Percentiles rank a stretch among this genome's conserved stretches.
phyloP scores from a whole-genome alignment of 2,888 invertebrate species.

The Plebejus melissa region DNA sequence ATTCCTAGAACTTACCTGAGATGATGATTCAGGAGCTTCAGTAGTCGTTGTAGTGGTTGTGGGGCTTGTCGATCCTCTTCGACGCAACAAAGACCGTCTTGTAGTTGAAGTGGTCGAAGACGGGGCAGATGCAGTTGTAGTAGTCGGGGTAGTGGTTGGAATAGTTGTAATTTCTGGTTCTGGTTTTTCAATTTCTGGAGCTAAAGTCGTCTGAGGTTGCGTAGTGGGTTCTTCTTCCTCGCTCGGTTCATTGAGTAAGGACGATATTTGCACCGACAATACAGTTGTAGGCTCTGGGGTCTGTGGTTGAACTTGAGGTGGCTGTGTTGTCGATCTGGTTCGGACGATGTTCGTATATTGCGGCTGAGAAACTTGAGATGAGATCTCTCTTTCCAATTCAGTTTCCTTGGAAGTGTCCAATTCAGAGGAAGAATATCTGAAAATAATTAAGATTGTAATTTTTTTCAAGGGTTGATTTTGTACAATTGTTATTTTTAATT shows the following conservation, averaged over 20 bases:
- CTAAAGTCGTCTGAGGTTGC: constrained; percentile 46
- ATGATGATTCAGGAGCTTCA: constrained; percentile 48
- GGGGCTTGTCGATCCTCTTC: constrained; percentile 49
- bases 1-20: constrained; percentile 79
- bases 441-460: constrained; percentile 32
- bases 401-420: constrained; percentile 54
- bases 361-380: constrained; percentile 57
- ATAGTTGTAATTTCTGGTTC: constrained; percentile 45
- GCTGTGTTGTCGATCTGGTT: constrained; percentile 55
- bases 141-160: constrained; percentile 48
- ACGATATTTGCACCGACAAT: constrained; percentile 69
- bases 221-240: constrained; percentile 46
- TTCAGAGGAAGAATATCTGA: constrained; percentile 55
- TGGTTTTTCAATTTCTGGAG: constrained; percentile 46
- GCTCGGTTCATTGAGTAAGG: constrained; percentile 60
- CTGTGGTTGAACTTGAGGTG: constrained; percentile 45
- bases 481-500: background rate
- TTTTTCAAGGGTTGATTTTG: background rate
- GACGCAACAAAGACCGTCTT: constrained; percentile 49
- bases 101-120: constrained; percentile 45
- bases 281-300: constrained; percentile 65
- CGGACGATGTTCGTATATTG: constrained; percentile 66
- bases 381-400: constrained; percentile 64
- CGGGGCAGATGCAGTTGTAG: constrained; percentile 46
- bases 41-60: constrained; percentile 47